Percentiles rank a stretch among this genome's conserved stretches.
Evolutionary conservation across 1,140 invertebrate species (phyloP).

Genomic region (Anthonomus grandis): DNA sequence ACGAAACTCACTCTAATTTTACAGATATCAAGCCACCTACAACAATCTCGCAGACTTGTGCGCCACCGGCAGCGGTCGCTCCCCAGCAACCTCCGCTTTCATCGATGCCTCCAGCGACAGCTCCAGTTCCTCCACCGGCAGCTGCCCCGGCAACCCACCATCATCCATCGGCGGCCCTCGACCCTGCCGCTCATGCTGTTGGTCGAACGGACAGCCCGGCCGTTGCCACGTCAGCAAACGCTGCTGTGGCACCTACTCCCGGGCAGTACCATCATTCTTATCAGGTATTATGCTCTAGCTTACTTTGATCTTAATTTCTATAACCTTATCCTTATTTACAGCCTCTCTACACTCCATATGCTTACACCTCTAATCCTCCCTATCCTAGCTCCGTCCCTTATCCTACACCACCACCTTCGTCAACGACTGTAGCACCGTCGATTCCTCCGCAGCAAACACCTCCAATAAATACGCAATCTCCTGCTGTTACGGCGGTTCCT

Average conservation of each 20-base stretch:
- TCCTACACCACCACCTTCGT: slow-evolving; percentile 27
- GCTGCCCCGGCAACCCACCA: slow-evolving; percentile 44
- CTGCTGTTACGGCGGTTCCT: slow-evolving; percentile 6
- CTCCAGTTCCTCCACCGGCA: slow-evolving; percentile 42
- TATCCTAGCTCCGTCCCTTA: slow-evolving; percentile 34
- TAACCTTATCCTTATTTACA: background rate
- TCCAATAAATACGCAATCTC: background rate
- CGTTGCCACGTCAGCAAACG: slow-evolving; percentile 48
- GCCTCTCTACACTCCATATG: slow-evolving; percentile 37
- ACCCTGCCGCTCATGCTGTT: slow-evolving; percentile 33
- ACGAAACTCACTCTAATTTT: too few relatives aligned
- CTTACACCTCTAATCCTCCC: slow-evolving; percentile 39
- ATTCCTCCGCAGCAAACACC: slow-evolving; percentile 66
- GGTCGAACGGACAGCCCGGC: slow-evolving; percentile 49
- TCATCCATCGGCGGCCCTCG: slow-evolving; percentile 38
- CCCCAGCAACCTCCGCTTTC: slow-evolving; percentile 27
- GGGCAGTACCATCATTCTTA: slow-evolving; percentile 53
- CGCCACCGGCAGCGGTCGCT: slow-evolving; percentile 20
- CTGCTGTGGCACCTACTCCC: slow-evolving; percentile 50
- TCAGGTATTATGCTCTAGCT: slow-evolving; percentile 43
- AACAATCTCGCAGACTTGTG: slow-evolving; percentile 20
- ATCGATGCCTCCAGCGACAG: slow-evolving; percentile 34
- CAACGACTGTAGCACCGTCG: slow-evolving; percentile 44
- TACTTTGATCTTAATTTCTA: background rate
- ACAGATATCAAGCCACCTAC: slow-evolving; percentile 7